A percentile compares a stretch with the other conserved stretches of the same genome.
Conservation (phyloP, 2,888 invertebrate genomes). For the Spodoptera exigua region DNA sequence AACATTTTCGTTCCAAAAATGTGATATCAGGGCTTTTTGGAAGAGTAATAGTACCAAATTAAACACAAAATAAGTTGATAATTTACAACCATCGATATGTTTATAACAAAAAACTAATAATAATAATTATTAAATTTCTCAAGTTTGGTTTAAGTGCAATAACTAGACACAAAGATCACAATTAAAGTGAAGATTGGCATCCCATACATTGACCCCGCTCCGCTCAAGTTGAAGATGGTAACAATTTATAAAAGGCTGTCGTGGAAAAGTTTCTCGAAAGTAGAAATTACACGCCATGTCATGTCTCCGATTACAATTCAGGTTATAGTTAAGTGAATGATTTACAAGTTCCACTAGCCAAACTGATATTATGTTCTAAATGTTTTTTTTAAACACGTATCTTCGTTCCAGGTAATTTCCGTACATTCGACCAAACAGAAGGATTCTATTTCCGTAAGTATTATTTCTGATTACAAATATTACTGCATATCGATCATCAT, state of each 20-base stretch:
- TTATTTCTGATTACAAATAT: conserved; percentile 54
- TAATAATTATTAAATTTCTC: background rate
- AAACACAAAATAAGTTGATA: too few species aligned
- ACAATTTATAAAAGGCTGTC: conserved; percentile 43
- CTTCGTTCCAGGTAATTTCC: conserved; percentile 82
- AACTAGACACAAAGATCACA: conserved; percentile 23
- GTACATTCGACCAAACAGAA: conserved; percentile 73
- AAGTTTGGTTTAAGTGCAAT: conserved; percentile 11
- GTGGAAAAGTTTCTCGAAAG: conserved; percentile 60
- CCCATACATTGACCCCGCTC: conserved; percentile 36
- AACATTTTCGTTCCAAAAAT: too few species aligned
- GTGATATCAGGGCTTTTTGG: too few species aligned
- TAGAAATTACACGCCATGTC: conserved; percentile 49
- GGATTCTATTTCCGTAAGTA: conserved; percentile 78
- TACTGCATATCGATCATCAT: conserved; percentile 42
- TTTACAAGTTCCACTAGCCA: background rate
- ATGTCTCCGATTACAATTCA: conserved; percentile 28
- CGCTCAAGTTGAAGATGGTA: conserved; percentile 29
- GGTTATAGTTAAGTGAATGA: conserved; percentile 22
- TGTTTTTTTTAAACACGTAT: background rate
- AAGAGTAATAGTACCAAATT: too few species aligned
- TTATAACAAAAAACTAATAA: too few species aligned
- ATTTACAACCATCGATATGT: too few species aligned
- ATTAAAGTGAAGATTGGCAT: conserved; percentile 21
- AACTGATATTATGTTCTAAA: conserved; percentile 1